phyloP scores from a whole-genome alignment of 2,888 invertebrate species.

The Operophtera brumata region DNA sequence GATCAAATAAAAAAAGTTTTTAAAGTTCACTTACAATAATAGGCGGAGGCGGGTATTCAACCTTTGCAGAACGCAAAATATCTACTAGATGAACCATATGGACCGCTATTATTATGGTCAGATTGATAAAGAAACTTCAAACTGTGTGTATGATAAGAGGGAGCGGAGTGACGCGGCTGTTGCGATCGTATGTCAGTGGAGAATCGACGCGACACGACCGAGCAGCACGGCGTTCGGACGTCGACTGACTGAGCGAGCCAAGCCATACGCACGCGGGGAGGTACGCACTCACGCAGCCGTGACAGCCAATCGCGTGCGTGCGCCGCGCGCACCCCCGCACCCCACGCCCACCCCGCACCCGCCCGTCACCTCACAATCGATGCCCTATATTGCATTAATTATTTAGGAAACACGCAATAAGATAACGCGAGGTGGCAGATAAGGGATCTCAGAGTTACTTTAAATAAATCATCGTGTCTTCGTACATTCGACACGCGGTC shows the following conservation, averaged over 20 bases:
- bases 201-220: conserved; percentile 53
- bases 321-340: conserved; percentile 78
- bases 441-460: conserved; percentile 70
- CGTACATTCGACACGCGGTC: conserved; percentile 36
- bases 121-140: conserved; percentile 59
- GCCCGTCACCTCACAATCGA: conserved; percentile 79
- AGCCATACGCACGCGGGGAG: conserved; percentile 76
- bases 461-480: conserved; percentile 72
- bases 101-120: conserved; percentile 77
- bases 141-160: conserved; percentile 48
- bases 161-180: conserved; percentile 55
- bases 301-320: conserved; percentile 79
- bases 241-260: conserved; percentile 67
- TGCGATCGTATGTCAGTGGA: conserved; percentile 52
- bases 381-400: conserved; percentile 82
- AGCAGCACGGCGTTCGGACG: conserved; percentile 58
- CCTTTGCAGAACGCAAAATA: conserved; percentile 88
- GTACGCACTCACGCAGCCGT: conserved; percentile 78
- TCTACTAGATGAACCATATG: conserved; percentile 92
- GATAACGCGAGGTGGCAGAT: conserved; percentile 80
- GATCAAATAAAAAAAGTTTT: conserved; percentile 36
- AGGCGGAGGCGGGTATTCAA: conserved; percentile 87
- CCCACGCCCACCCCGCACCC: conserved; percentile 63
- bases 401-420: conserved; percentile 82
- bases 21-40: conserved; percentile 85